Conservation (phyloP, 2,888 invertebrate species). For the Pocota personata region DNA sequence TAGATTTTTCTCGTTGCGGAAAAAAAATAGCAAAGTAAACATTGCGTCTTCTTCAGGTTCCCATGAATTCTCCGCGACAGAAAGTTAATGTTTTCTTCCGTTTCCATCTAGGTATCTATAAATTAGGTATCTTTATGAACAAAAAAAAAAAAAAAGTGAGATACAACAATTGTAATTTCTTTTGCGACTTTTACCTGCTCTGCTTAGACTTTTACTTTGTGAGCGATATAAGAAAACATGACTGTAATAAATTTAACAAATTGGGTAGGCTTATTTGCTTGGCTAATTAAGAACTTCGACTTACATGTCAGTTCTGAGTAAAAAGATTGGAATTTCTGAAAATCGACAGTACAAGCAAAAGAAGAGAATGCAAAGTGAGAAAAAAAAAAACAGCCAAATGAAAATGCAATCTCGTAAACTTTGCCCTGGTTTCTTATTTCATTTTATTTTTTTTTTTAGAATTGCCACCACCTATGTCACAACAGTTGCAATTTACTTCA, state of each 20-base stretch:
- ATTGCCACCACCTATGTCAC: slow-evolving; percentile 39
- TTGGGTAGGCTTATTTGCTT: background rate
- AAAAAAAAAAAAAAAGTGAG: slow-evolving; percentile 14
- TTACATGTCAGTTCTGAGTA: background rate
- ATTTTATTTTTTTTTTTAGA: background rate
- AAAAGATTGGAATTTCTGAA: slow-evolving; percentile 22
- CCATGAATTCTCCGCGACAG: slow-evolving; percentile 43
- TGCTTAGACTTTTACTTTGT: slow-evolving; percentile 49
- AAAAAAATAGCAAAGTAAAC: slow-evolving; percentile 17
- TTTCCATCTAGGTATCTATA: slow-evolving; percentile 23
- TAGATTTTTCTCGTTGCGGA: slow-evolving; percentile 31
- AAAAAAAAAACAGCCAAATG: background rate
- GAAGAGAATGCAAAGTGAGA: background rate
- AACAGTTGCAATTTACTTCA: slow-evolving; percentile 8
- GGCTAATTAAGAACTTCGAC: background rate
- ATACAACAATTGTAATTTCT: slow-evolving; percentile 38
- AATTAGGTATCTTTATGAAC: slow-evolving; percentile 40
- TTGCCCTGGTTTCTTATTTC: slow-evolving; percentile 9
- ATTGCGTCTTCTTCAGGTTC: slow-evolving; percentile 44
- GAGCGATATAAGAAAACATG: slow-evolving; percentile 9
- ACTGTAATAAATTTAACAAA: slow-evolving; percentile 21
- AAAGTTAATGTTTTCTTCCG: slow-evolving; percentile 59
- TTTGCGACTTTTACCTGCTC: slow-evolving; percentile 45
- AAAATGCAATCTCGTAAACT: slow-evolving; percentile 24
- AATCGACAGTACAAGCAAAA: background rate